Evolutionary conservation across 2,797 vertebrate species (phyloP).

Genomic region (Balearica regulorum): DNA sequence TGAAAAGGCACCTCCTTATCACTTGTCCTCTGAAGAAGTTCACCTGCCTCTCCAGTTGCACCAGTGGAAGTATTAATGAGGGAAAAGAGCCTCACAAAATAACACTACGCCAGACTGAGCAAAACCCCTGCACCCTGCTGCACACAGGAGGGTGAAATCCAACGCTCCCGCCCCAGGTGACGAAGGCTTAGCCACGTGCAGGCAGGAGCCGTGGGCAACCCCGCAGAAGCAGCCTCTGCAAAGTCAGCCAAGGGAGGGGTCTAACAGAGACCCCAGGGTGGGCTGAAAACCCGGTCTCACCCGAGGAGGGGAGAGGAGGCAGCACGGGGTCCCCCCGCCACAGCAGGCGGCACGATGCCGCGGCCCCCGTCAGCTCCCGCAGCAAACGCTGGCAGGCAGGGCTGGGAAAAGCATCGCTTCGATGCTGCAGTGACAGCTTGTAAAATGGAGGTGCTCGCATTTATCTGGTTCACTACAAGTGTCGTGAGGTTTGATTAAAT

Average conservation of each 20-base stretch:
- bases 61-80: neutral
- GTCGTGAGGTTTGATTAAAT: neutral
- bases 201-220: neutral
- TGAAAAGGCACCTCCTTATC: neutral
- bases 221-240: accelerated
- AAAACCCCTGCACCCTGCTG: neutral
- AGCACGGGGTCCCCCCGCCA: accelerated
- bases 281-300: neutral
- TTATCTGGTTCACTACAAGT: neutral
- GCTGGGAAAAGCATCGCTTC: neutral
- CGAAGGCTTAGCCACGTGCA: neutral
- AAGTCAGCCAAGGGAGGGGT: accelerated
- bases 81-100: neutral
- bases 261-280: accelerated
- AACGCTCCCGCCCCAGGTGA: accelerated
- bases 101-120: accelerated
- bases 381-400: accelerated
- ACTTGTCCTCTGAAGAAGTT: neutral
- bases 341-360: neutral
- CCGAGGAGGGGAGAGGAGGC: accelerated
- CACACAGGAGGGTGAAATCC: accelerated
- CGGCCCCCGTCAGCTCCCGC: neutral
- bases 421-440: neutral
- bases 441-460: neutral
- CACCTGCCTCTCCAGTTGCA: neutral